Evolutionary conservation across 2,888 invertebrate species (phyloP).

Genomic region (Tethea ocularis): DNA sequence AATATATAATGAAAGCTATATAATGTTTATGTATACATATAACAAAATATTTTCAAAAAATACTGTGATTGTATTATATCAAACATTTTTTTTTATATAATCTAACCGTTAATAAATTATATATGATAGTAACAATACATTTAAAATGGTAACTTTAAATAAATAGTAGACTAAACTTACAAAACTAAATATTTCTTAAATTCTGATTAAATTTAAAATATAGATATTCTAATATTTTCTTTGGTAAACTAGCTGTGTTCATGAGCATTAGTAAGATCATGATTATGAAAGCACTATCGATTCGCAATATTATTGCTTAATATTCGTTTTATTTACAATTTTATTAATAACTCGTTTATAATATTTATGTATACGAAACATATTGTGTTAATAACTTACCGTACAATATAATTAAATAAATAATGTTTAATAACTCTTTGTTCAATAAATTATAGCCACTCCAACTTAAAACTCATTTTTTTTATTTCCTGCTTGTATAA

Average conservation of each 20-base stretch:
- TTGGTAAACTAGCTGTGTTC: slow-evolving; percentile 77
- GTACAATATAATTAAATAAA: slow-evolving; percentile 3
- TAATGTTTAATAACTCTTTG: slow-evolving; percentile 5
- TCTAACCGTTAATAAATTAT: neutral
- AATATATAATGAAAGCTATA: neutral
- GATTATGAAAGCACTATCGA: slow-evolving; percentile 35
- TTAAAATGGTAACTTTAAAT: slow-evolving; percentile 9
- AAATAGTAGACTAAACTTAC: slow-evolving; percentile 8
- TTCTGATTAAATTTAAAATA: slow-evolving; percentile 4
- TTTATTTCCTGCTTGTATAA: too few relatives aligned
- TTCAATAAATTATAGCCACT: neutral
- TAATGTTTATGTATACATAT: neutral
- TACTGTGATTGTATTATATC: too few relatives aligned
- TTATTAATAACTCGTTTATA: slow-evolving; percentile 7
- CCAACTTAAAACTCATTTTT: too few relatives aligned
- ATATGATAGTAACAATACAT: too few relatives aligned
- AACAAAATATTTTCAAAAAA: too few relatives aligned
- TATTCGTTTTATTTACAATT: slow-evolving; percentile 34
- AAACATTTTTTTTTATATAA: too few relatives aligned
- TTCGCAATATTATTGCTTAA: slow-evolving; percentile 13
- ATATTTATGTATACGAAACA: neutral
- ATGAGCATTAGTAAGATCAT: slow-evolving; percentile 63
- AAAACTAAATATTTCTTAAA: neutral
- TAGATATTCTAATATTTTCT: slow-evolving; percentile 55
- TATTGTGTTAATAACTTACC: neutral